Percentiles rank a stretch among this genome's conserved stretches.
Conservation (phyloP, 2,113 vertebrate species). For the Myotis yumanensis region DNA sequence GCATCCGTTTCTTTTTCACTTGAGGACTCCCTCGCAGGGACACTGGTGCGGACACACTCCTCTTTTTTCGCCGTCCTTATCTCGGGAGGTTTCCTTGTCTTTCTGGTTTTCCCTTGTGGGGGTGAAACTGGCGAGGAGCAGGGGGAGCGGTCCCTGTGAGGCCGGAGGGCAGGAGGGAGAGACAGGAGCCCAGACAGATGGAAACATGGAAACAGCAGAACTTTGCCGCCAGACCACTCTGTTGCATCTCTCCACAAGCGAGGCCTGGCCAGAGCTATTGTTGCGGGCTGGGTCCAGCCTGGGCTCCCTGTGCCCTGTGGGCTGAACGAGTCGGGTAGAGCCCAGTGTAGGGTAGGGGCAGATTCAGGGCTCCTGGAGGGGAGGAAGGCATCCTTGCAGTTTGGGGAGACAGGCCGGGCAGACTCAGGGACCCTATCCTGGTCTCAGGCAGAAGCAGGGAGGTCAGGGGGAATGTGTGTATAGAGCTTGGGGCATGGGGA, state of each 20-base stretch:
- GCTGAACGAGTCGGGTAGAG: slow-evolving; percentile 46
- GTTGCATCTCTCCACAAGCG: slow-evolving; percentile 16
- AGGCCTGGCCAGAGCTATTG: slow-evolving; percentile 29
- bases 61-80: background rate
- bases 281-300: slow-evolving; percentile 13
- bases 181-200: background rate
- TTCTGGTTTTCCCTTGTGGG: background rate
- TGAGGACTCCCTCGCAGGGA: slow-evolving; percentile 31
- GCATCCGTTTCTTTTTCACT: slow-evolving; percentile 46
- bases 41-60: background rate
- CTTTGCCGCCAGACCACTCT: slow-evolving; percentile 81
- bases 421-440: background rate
- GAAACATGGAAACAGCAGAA: slow-evolving; percentile 69
- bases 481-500: slow-evolving; percentile 43
- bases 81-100: slow-evolving; percentile 18
- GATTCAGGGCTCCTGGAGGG: background rate
- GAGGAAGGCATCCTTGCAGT: background rate
- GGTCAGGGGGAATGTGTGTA: background rate
- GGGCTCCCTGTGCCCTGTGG: background rate
- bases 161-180: background rate
- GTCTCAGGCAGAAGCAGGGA: background rate
- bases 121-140: slow-evolving; percentile 29
- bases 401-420: background rate
- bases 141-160: background rate
- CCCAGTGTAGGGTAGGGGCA: background rate